Conservation (phyloP, 2,888 invertebrate genomes). For the Plebejus melissa region DNA sequence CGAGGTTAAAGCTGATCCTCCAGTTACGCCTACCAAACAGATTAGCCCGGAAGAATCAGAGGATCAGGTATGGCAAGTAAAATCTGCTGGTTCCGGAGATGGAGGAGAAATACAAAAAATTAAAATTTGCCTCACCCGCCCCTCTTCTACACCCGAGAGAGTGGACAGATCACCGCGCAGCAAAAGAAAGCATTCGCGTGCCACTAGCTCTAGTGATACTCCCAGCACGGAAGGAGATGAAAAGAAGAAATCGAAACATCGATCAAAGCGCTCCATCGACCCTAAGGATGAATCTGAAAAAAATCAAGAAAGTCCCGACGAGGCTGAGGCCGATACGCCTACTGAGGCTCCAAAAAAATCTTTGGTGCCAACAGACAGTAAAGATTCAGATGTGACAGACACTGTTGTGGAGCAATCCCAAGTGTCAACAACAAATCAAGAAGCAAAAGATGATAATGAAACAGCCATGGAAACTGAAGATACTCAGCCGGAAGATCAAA, state of each 20-base stretch:
- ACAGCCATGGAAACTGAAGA: constrained; percentile 32
- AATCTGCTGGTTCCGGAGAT: constrained; percentile 67
- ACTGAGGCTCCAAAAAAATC: constrained; percentile 40
- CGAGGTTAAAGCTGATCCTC: constrained; percentile 50
- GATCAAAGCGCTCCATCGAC: constrained; percentile 57
- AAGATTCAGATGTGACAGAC: constrained; percentile 30
- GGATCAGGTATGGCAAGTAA: constrained; percentile 77
- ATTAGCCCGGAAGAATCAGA: constrained; percentile 59
- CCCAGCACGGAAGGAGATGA: constrained; percentile 65
- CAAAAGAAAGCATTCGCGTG: constrained; percentile 71
- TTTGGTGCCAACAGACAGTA: constrained; percentile 34
- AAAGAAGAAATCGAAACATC: constrained; percentile 66
- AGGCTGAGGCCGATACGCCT: constrained; percentile 33
- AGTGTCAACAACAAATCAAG: constrained; percentile 60
- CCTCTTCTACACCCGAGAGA: constrained; percentile 75
- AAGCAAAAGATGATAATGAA: constrained; percentile 37
- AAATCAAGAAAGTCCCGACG: constrained; percentile 55
- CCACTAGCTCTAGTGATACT: constrained; percentile 72
- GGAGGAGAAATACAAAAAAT: constrained; percentile 81
- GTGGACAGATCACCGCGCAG: constrained; percentile 72
- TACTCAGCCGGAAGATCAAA: constrained; percentile 29
- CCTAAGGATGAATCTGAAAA: constrained; percentile 60
- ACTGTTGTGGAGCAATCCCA: constrained; percentile 44
- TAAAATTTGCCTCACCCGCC: constrained; percentile 81
- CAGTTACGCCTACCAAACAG: constrained; percentile 53